Evolutionary conservation across 2,888 invertebrate genomes (phyloP), one percentile per base, ranked within the genome.

Genomic region (Chalcosyrphus nemorum): DNA sequence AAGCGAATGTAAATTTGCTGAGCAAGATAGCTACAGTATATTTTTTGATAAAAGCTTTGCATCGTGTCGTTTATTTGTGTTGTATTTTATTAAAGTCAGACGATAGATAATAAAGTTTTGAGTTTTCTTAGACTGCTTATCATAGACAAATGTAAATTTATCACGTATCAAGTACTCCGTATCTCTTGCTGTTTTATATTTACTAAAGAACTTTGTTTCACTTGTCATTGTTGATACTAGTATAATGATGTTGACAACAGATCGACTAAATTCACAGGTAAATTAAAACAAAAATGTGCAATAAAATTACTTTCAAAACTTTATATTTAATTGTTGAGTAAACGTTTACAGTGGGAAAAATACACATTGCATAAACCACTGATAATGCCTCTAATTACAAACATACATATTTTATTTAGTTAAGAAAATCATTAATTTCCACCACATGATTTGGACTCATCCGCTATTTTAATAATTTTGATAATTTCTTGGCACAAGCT

Each of bases 381-480:
- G 1, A 0, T 35, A n/a, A 13, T 38, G n/a, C n/a, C 13, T 0
- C 27, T 24, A 19, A 4, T 17, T n/a, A 2, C 17, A 38, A 38
- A 21, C 11, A 38, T 3, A 19, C n/a, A n/a, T n/a, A n/a, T n/a
- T n/a, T n/a, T n/a, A n/a, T n/a, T n/a, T n/a, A n/a, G n/a, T 9
- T 9, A 4, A 2, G 2, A 4, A 41, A 41, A 41, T 9, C 0
- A 13, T 56, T 61, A 77, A 56, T 77, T 86, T 2, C 86, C 86
- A 0, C 90, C 91, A 0, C 90, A 89, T 24, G 88, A 87, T 56
- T 87, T 86, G 2, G 86, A 87, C 54, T 90, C 87, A 89, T 94
- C 92, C 6, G 93, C 93, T 86, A 91, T 91, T 76, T 92, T 90
- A 87, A 93, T 92, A 13, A 93, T 89, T 75, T 89, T 89, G 80